Base-by-base conservation (phyloP, 2,888 invertebrate genomes). In the Bhutanitis thaidina region DNA sequence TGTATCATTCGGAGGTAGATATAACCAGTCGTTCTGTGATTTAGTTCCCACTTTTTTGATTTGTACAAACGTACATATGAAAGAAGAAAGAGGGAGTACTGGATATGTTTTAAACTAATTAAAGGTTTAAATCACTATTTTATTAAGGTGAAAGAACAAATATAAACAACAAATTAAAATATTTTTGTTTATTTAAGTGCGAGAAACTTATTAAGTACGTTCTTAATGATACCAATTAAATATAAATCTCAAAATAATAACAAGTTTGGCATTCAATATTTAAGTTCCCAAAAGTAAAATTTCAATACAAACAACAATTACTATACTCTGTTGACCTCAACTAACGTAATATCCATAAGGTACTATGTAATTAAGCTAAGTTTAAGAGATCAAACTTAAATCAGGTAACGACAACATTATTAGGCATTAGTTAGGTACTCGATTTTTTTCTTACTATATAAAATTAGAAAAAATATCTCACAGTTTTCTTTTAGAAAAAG, bases 341-440 rank as follows among this genome's bases (percentile, higher is more conserved):
- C 65, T 67, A 65, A 71, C 67, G 61, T 71, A 77, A 74, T 76
- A 74, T 77, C 77, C 72, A 64, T 69, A 63, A 65, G 59, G 56
- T 58, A 58, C 55, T 61, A 61, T 71, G 71, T 65, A 72, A 72
- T 78, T 77, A 73, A 77, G 77, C 79, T 84, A 83, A 79, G 74
- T 77, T 34, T 34, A 34, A 77, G 88, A 88, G 88, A 88, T 88
- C 88, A 88, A 78, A 82, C 79, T 75, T 83, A 75, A 76, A 78
- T 87, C 85, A 88, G 87, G 87, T 87, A 88, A 85, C 85, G 61
- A 74, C 61, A 72, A 72, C 59, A 58, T 64, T 62, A 58, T 59
- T 54, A 49, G 54, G 50, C 45, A 65, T 62, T 62, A 69, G 64
- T 66, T 64, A 58, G 40, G 43, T 55, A 56, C 53, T 52, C 47